Evolutionary conservation across 2,888 invertebrate genomes (phyloP).

Genomic region (Melanophora roralis): DNA sequence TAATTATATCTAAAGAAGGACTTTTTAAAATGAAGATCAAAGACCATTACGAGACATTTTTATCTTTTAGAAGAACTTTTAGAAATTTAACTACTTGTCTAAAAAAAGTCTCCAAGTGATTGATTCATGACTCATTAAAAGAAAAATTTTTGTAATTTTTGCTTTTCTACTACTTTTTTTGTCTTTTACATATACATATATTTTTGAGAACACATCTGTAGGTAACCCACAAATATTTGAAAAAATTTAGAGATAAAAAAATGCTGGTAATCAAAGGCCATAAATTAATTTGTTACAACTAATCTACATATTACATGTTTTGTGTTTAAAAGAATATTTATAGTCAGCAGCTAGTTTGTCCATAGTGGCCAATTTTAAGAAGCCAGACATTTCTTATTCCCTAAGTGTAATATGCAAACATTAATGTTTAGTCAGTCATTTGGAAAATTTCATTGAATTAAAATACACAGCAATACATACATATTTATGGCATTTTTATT

Average conservation of each 20-base stretch:
- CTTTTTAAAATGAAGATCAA: too few species aligned
- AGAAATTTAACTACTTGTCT: too few species aligned
- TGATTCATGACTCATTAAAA: conserved; percentile 20
- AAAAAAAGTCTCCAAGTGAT: too few species aligned
- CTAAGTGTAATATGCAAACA: conserved; percentile 8
- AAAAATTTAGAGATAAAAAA: not conserved
- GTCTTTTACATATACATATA: not conserved
- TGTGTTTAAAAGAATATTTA: conserved; percentile 15
- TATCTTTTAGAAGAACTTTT: too few species aligned
- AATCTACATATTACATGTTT: conserved; percentile 28
- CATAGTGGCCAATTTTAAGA: conserved; percentile 21
- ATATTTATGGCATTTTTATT: too few species aligned
- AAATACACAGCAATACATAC: too few species aligned
- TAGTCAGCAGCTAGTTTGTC: conserved; percentile 46
- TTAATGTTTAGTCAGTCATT: conserved; percentile 38
- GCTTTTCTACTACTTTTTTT: not conserved
- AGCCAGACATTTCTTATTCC: not conserved
- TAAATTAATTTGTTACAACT: conserved; percentile 43
- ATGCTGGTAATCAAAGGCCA: conserved; percentile 11
- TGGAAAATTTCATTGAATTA: conserved; percentile 46
- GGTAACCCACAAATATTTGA: not conserved
- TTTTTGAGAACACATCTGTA: conserved; percentile 16
- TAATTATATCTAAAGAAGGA: too few species aligned
- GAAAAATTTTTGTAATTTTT: conserved; percentile 1
- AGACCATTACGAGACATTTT: too few species aligned